Base-by-base conservation (phyloP, 2,113 vertebrate species). In the Tamias sibiricus region DNA sequence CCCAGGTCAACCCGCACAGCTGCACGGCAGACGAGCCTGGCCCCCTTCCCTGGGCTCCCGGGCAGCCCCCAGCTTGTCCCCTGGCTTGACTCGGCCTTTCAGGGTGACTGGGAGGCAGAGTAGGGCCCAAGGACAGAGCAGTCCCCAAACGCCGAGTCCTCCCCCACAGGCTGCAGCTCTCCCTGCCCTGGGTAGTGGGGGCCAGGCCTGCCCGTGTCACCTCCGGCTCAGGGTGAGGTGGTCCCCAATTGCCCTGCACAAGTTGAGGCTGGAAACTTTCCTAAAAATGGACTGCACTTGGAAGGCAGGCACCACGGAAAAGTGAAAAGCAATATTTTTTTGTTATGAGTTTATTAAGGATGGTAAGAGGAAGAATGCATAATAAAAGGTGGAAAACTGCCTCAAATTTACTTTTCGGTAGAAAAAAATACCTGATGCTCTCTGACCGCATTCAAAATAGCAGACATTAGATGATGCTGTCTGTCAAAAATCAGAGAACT, bases 381-480 rank as follows among this genome's bases (percentile, higher is more conserved):
- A 52, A 35, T 80, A 54, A 81, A 96, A 90, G n/a, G 1, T 40
- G 90, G 17, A 44, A 90, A 96, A 86, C 11, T 72, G 42, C 79
- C 30, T 96, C 37, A 72, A 72, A 74, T 86, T 91, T 93, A 71
- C 30, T 82, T 95, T 89, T 66, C 85, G 62, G 52, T 81, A 17
- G 44, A 32, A 57, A 66, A 62, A 82, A 95, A 95, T 76, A 30
- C 4, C 40, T 77, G 12, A 30, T 52, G 32, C 32, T 91, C 12
- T 85, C 32, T 26, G 49, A 77, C 17, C 89, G 30, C 62, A 62
- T 87, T 84, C 59, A 80, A 62, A 76, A 40, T 1, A 49, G 22
- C n/a, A 88, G 82, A 37, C 32, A n/a, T 75, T 80, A 74, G 81
- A 68, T 81, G 88, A 75, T 44, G 11, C 52, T 76, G 71, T 81